phyloP scores from a whole-genome alignment of 2,888 invertebrate genomes.

The Hypsopygia costalis region DNA sequence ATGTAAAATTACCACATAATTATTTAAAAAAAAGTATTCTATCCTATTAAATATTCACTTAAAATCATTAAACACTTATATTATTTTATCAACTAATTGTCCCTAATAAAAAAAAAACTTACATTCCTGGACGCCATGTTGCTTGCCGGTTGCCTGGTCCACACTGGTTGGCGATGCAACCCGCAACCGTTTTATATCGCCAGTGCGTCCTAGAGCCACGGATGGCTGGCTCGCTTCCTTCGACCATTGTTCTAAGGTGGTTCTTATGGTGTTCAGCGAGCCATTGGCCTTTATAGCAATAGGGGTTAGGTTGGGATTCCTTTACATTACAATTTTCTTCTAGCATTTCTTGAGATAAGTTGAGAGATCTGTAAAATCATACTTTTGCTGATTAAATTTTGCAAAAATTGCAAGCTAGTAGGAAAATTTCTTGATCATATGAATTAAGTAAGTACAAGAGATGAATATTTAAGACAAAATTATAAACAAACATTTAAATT shows the following conservation, averaged over 20 bases:
- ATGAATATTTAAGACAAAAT: too few relatives aligned
- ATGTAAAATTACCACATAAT: too few relatives aligned
- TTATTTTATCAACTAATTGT: too few relatives aligned
- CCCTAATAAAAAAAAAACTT: slow-evolving; percentile 16
- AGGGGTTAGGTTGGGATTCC: slow-evolving; percentile 16
- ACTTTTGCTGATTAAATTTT: background rate
- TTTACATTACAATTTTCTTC: background rate
- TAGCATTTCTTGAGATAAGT: background rate
- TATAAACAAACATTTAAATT: too few relatives aligned
- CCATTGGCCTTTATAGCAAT: slow-evolving; percentile 45
- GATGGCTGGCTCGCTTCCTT: slow-evolving; percentile 54
- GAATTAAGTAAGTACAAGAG: too few relatives aligned
- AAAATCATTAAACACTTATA: too few relatives aligned
- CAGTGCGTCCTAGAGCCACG: slow-evolving; percentile 58
- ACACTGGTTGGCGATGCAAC: slow-evolving; percentile 16
- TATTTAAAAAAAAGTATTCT: too few relatives aligned
- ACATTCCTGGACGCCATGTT: slow-evolving; percentile 31
- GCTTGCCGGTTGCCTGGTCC: slow-evolving; percentile 9
- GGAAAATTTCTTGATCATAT: too few relatives aligned
- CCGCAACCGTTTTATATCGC: slow-evolving; percentile 48
- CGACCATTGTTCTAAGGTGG: slow-evolving; percentile 25
- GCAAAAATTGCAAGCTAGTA: too few relatives aligned
- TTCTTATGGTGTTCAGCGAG: slow-evolving; percentile 19
- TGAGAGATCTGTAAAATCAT: background rate
- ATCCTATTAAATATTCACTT: too few relatives aligned